Conservation (phyloP, 2,888 invertebrate species). For the Scaptodrosophila latifasciaeformis region DNA sequence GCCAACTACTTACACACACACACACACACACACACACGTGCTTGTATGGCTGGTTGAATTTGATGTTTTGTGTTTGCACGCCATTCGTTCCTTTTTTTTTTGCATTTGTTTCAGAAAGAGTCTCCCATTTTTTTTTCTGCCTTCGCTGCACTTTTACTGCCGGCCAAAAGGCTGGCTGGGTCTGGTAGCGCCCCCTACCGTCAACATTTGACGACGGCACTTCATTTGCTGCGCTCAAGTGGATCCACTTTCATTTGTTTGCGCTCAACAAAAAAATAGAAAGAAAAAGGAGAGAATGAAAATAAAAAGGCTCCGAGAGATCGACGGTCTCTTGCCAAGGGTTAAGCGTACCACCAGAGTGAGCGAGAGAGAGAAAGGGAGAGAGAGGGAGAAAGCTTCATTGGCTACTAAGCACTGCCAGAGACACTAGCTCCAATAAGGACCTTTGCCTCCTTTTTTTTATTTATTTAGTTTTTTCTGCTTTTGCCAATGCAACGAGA, state of each 20-base stretch:
- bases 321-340: too few relatives aligned
- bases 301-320: constrained; percentile 16
- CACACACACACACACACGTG: constrained; percentile 8
- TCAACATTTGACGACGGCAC: constrained; percentile 38
- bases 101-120: constrained; percentile 34
- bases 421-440: constrained; percentile 45
- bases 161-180: constrained; percentile 24
- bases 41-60: constrained; percentile 20
- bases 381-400: constrained; percentile 20
- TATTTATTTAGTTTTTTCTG: constrained; percentile 8
- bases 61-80: constrained; percentile 40
- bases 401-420: too few relatives aligned
- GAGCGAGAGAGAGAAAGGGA: constrained; percentile 2
- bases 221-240: constrained; percentile 71
- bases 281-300: constrained; percentile 2
- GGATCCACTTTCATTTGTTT: constrained; percentile 72
- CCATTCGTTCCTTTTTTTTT: constrained; percentile 51
- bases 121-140: neutral
- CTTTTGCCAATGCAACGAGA: constrained; percentile 1
- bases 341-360: neutral
- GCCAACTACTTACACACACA: constrained; percentile 31
- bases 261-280: constrained; percentile 40
- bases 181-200: constrained; percentile 9
- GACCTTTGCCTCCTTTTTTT: constrained; percentile 23
- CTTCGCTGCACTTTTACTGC: constrained; percentile 69